Evolutionary conservation across 2,113 vertebrate species (phyloP).

Genomic region (Aepyceros melampus): DNA sequence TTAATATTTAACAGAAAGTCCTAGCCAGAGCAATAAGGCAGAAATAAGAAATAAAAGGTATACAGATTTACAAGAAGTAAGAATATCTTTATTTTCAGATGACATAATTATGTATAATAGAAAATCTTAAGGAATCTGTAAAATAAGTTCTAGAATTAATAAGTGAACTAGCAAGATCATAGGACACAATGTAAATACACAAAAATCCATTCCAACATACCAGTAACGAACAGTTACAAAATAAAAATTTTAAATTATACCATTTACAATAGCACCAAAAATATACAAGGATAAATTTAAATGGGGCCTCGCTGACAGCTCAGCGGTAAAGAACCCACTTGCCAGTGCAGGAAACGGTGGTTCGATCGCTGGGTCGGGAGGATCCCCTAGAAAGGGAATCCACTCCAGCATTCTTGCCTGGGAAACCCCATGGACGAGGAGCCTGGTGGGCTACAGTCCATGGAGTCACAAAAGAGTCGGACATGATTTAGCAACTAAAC

Average conservation of each 20-base stretch:
- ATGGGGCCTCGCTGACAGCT: background rate
- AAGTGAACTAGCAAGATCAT: background rate
- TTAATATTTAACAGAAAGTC: background rate
- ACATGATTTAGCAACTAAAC: background rate
- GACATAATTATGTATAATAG: background rate
- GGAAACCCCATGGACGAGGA: background rate
- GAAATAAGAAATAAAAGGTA: background rate
- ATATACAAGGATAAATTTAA: background rate
- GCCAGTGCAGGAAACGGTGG: background rate
- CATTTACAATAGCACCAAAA: background rate
- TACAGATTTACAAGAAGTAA: background rate
- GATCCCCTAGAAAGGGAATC: background rate
- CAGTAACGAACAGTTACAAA: background rate
- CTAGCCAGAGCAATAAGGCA: background rate
- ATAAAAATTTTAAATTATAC: background rate
- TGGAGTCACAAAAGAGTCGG: background rate
- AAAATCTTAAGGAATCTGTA: slow-evolving; percentile 1
- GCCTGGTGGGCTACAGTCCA: background rate
- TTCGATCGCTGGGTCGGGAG: fast-evolving
- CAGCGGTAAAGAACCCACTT: background rate
- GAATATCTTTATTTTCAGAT: background rate
- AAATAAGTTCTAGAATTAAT: background rate
- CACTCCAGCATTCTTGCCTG: background rate
- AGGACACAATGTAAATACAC: background rate
- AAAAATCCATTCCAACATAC: background rate